Evolutionary conservation across 2,113 vertebrate species (phyloP).

Genomic region (Brachypodius melanocephalos): DNA sequence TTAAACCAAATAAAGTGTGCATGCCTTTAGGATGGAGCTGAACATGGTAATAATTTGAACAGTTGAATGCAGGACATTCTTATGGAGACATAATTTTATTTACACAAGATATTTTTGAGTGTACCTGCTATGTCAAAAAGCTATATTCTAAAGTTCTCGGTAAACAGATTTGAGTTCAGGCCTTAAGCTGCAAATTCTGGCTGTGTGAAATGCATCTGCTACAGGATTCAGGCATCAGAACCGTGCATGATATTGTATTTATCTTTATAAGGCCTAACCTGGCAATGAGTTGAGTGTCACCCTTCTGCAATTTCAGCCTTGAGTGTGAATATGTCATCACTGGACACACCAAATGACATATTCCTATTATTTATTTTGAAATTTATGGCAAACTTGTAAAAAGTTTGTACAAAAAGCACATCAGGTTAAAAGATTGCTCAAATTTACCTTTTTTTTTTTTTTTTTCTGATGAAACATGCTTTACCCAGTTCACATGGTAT

Average conservation of each 20-base stretch:
- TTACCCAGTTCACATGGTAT: background rate
- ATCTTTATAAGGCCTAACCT: background rate
- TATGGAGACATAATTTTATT: background rate
- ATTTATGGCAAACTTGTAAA: background rate
- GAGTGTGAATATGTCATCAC: background rate
- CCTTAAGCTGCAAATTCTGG: background rate
- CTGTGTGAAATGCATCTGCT: background rate
- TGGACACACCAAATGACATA: background rate
- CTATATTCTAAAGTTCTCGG: background rate
- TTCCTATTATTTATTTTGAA: background rate
- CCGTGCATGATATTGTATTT: background rate
- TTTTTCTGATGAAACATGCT: background rate
- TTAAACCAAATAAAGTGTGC: background rate
- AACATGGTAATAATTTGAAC: background rate
- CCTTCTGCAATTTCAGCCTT: background rate
- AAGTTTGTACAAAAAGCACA: background rate
- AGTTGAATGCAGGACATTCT: background rate
- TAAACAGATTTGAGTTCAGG: background rate
- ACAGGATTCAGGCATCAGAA: background rate
- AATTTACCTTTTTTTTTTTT: background rate
- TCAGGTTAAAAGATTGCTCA: background rate
- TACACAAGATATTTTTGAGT: background rate
- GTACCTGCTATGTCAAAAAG: background rate
- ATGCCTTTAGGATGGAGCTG: background rate
- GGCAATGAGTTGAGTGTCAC: background rate